Evolutionary conservation across 2,797 vertebrate species (phyloP), one percentile per base, ranked within the genome.

Genomic region (Pantherophis vulpinus): DNA sequence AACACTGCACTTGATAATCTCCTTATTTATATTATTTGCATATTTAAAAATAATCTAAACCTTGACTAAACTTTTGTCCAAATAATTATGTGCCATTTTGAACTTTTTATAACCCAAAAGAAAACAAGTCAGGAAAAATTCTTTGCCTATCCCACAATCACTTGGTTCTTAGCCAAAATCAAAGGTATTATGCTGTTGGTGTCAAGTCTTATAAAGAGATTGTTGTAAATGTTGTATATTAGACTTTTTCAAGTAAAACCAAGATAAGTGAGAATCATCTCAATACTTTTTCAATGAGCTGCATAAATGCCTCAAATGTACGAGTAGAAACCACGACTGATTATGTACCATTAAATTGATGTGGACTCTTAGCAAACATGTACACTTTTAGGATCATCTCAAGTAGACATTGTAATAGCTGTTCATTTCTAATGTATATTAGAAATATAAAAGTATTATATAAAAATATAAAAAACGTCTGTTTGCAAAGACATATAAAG

Each of bases 141-240:
- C 1, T 58, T 94, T 96, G 93, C 95, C 93, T 93, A 96, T 95
- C 90, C 29, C 94, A 96, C 74, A 95, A 74, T 91, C 86, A 89
- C 95, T 94, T 97, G 95, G 96, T 97, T 93, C 60, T 97, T 95
- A 96, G 95, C 93, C 58, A 95, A 12, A 74, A 96, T 96, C 97
- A 96, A 96, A 96, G 96, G 89, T 93, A 96, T 97, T 97, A 96
- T 79, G 92, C 86, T 94, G 89, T 90, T 96, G 95, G 96, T 97
- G 96, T 96, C 94, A 97, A 97, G 97, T 97, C 95, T 95, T 97
- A 98, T 97, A 61, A 95, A 97, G 96, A 92, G 94, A 94, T 86
- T 96, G 97, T 91, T 96, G 95, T 74, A 97, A 97, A 98, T 97
- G 97, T 97, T 91, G 93, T 97, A 93, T 97, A 93, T 63, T 63